Conservation (phyloP, 2,888 invertebrate genomes). For the Anoplius nigerrimus region DNA sequence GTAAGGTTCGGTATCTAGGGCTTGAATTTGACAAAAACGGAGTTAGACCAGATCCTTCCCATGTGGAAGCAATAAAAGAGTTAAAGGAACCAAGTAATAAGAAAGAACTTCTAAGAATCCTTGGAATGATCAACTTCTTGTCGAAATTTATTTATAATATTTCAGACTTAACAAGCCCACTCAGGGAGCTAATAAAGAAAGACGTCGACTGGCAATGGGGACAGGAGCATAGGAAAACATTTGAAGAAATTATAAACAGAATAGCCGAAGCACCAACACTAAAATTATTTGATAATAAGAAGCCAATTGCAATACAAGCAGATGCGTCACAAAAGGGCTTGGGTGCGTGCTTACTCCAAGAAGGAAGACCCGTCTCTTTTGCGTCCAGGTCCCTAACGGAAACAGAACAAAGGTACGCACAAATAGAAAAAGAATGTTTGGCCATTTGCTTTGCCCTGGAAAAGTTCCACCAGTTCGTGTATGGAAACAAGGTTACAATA, state of each 20-base stretch:
- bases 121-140: too few relatives aligned
- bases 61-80: too few relatives aligned
- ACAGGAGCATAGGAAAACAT: not conserved
- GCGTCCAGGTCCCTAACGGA: not conserved
- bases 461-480: not conserved
- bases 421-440: slow-evolving; percentile 3
- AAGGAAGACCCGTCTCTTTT: not conserved
- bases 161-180: too few relatives aligned
- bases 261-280: not conserved
- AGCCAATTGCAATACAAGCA: not conserved
- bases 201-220: too few relatives aligned
- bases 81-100: too few relatives aligned
- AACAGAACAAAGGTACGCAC: not conserved
- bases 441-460: not conserved
- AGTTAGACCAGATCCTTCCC: too few relatives aligned
- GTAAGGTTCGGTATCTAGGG: too few relatives aligned
- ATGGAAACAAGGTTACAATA: not conserved
- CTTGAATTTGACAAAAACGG: too few relatives aligned
- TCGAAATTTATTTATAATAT: too few relatives aligned
- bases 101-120: too few relatives aligned
- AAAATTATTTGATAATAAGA: not conserved
- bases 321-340: not conserved
- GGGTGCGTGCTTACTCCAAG: not conserved
- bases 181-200: too few relatives aligned
- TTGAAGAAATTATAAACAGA: not conserved